Conservation (phyloP, 2,113 vertebrate genomes). For the crab-eating macaque (Macaca fascicularis) region T2T-MFA8v1.1 NC_088378.1:121077001-121077500, state of each 20-base stretch:
- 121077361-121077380: neutral
- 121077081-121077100: neutral
- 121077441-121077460: slow-evolving; percentile 5
- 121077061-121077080: neutral
- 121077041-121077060: neutral
- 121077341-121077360: neutral
- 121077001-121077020: neutral
- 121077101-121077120: neutral
- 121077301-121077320: neutral
- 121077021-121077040: neutral
- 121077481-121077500: neutral
- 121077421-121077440: neutral
- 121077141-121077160: neutral
- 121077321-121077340: neutral
- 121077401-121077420: slow-evolving; percentile 38
- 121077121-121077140: neutral
- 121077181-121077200: neutral
- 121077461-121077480: neutral
- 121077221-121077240: neutral
- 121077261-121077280: neutral
- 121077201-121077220: neutral
- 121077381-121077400: neutral
- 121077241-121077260: neutral
- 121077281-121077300: neutral
- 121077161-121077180: neutral